phyloP scores from a whole-genome alignment of 2,113 vertebrate species.

The Mesocricetus auratus region DNA sequence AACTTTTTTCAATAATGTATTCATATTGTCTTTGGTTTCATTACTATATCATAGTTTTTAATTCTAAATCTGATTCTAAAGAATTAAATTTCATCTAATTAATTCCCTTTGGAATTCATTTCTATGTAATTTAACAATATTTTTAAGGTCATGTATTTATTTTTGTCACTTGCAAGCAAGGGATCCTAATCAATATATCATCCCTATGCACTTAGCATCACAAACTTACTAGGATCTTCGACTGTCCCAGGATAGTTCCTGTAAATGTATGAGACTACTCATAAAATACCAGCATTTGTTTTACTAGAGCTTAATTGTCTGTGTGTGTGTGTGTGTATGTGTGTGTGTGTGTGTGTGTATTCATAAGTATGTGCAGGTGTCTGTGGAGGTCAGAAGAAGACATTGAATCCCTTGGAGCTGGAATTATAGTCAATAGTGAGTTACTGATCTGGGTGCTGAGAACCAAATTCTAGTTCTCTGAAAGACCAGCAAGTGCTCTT shows the following conservation, averaged over 20 bases:
- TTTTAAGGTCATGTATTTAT: neutral
- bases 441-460: neutral
- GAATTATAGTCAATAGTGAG: neutral
- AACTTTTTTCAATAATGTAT: neutral
- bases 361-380: neutral
- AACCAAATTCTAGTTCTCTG: neutral
- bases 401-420: neutral
- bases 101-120: neutral
- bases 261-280: neutral
- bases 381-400: neutral
- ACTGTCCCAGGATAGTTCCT: neutral
- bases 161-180: slow-evolving; percentile 40
- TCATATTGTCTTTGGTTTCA: neutral
- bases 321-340: neutral
- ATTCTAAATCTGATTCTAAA: neutral
- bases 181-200: neutral
- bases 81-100: neutral
- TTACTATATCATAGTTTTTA: neutral
- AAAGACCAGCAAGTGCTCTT: neutral
- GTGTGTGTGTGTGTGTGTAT: neutral
- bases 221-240: neutral
- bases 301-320: neutral
- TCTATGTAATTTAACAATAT: neutral
- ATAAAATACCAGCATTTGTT: neutral
- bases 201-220: neutral